Evolutionary conservation across 1,140 invertebrate species (phyloP).

Genomic region (Solenopsis fugax): DNA sequence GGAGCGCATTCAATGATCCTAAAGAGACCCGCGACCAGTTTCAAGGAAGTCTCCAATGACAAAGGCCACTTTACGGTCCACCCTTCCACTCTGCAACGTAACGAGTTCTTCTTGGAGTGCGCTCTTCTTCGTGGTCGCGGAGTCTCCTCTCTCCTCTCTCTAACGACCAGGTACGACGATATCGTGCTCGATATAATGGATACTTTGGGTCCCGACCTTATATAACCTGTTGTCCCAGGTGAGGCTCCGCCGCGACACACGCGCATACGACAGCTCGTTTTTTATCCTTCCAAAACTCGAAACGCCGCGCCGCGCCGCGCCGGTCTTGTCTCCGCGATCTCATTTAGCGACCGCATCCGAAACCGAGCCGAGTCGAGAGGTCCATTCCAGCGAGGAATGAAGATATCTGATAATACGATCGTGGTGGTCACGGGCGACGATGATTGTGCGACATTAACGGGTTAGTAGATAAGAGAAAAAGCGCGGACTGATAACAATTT

Average conservation of each 20-base stretch:
- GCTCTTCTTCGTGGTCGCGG: slow-evolving; percentile 70
- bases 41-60: slow-evolving; percentile 78
- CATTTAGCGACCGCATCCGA: slow-evolving; percentile 43
- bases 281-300: slow-evolving; percentile 66
- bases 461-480: not conserved
- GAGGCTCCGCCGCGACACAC: slow-evolving; percentile 60
- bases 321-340: slow-evolving; percentile 33
- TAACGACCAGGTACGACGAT: slow-evolving; percentile 74
- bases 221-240: slow-evolving; percentile 75
- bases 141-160: slow-evolving; percentile 63
- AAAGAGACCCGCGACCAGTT: slow-evolving; percentile 66
- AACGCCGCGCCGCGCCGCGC: slow-evolving; percentile 45
- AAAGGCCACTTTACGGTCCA: slow-evolving; percentile 77
- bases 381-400: not conserved
- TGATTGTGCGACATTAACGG: not conserved
- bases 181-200: slow-evolving; percentile 76
- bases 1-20: slow-evolving; percentile 61
- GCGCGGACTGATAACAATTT: not conserved
- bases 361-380: not conserved
- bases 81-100: slow-evolving; percentile 66
- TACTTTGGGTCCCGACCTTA: slow-evolving; percentile 71
- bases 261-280: slow-evolving; percentile 61
- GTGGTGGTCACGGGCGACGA: not conserved
- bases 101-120: slow-evolving; percentile 72
- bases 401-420: slow-evolving; percentile 13